A percentile compares a stretch with the other conserved stretches of the same genome.
Evolutionary conservation across 2,797 vertebrate species (phyloP).

Genomic region (Octomys mimax): DNA sequence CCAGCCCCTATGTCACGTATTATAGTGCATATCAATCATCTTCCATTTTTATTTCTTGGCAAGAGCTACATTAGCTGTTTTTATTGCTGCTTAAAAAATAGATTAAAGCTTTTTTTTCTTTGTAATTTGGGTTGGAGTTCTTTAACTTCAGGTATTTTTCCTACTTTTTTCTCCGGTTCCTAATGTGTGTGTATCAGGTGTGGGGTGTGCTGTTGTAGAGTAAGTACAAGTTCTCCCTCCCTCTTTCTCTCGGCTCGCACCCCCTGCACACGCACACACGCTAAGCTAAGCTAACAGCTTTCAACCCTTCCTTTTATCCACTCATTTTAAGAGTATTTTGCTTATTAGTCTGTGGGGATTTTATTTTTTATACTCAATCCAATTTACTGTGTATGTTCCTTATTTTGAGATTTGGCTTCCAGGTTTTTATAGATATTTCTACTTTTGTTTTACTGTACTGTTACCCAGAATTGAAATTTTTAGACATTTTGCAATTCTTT

Average conservation of each 20-base stretch:
- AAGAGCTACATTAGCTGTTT: constrained; percentile 30
- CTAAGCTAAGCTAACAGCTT: constrained; percentile 45
- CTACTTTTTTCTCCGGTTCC: background rate
- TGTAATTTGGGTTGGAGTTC: constrained; percentile 17
- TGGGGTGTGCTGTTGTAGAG: background rate
- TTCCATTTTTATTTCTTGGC: constrained; percentile 40
- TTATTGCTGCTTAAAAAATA: constrained; percentile 16
- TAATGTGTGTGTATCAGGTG: background rate
- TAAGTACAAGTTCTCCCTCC: too few relatives aligned
- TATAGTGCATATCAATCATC: background rate
- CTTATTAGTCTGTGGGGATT: background rate
- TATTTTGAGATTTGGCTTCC: background rate
- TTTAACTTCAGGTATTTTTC: background rate
- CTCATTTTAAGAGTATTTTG: constrained; percentile 45
- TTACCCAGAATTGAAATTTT: constrained; percentile 63
- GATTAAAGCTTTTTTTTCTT: constrained; percentile 28
- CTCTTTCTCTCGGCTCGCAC: too few relatives aligned
- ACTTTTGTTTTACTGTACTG: constrained; percentile 34
- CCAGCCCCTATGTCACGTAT: constrained; percentile 1
- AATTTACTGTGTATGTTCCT: constrained; percentile 28
- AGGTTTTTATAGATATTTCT: constrained; percentile 36
- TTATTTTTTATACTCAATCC: constrained; percentile 37
- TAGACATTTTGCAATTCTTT: constrained; percentile 35
- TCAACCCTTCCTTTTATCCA: background rate
- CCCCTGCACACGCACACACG: background rate